Base-by-base conservation (phyloP, 1,140 invertebrate genomes). In the Druon quercuslanigerum region DNA sequence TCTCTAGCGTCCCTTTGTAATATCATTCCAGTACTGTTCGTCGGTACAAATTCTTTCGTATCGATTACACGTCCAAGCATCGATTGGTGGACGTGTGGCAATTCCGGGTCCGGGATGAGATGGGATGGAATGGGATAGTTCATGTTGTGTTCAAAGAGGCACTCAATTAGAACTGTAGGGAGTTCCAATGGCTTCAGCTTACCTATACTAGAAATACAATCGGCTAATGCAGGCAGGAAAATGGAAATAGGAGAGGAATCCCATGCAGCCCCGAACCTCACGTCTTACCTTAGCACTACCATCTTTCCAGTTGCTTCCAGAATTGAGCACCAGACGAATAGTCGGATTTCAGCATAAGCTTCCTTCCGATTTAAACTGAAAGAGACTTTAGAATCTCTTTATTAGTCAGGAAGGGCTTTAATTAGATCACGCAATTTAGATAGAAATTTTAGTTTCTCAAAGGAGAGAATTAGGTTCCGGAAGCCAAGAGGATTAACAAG, bases 151-250 rank as follows among this genome's bases (percentile, higher is more conserved):
- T 77, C 72, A 72, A 54, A 14, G 71, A 78, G 74, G 80, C 79
- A 74, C 80, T 87, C 83, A 83, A 87, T 88, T 88, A 83, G 80
- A 78, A 86, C 40, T 82, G 11, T 46, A 46, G 40, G 40, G 40
- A 46, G 40, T 77, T 76, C 80, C 74, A 75, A 77, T 83, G 81
- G 83, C 79, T 86, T 80, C 72, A 82, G 76, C 85, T 88, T 83
- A 85, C 82, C 82, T 77, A 83, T 75, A 33, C 76, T 84, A 78
- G 79, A 85, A 85, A 88, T 84, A 87, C 87, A 88, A 88, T 88
- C 84, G 85, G 79, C 87, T 88, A 88, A 88, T 88, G 87, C 86
- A 85, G 86, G n/a, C 20, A 76, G 66, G 66, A 72, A 76, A 78
- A 80, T 79, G 77, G 82, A 88, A 85, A 85, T 82, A 84, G 81